phyloP scores from a whole-genome alignment of 2,888 invertebrate species.

The Invenusta paracnida region DNA sequence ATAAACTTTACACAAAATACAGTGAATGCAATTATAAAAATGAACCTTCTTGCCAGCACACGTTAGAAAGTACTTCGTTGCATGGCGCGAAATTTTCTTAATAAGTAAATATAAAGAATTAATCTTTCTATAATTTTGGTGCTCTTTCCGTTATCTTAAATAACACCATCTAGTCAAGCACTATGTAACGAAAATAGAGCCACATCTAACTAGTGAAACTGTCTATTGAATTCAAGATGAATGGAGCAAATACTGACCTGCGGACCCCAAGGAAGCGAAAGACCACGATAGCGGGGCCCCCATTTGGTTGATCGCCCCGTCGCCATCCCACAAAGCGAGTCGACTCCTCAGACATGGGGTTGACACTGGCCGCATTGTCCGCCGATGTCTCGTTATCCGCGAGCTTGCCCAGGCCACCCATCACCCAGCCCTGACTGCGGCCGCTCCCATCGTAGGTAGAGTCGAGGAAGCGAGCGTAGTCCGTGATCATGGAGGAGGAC shows the following conservation, averaged over 20 bases:
- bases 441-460: slow-evolving; percentile 17
- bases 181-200: too few relatives aligned
- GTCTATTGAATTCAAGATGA: too few relatives aligned
- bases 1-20: too few relatives aligned
- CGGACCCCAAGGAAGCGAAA: slow-evolving; percentile 28
- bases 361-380: neutral
- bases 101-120: too few relatives aligned
- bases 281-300: neutral
- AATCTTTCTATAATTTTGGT: too few relatives aligned
- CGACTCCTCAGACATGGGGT: slow-evolving; percentile 9
- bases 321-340: slow-evolving; percentile 31
- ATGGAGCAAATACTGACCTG: neutral
- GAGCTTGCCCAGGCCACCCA: slow-evolving; percentile 32
- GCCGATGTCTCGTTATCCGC: slow-evolving; percentile 24
- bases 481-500: neutral
- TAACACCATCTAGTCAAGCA: too few relatives aligned
- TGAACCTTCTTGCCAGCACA: too few relatives aligned
- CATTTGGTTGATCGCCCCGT: slow-evolving; percentile 25
- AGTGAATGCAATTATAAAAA: too few relatives aligned
- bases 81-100: too few relatives aligned
- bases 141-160: too few relatives aligned
- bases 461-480: slow-evolving; percentile 1
- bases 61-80: too few relatives aligned
- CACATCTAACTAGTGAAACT: too few relatives aligned
- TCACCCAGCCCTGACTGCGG: neutral